Percentiles rank a stretch among this genome's conserved stretches.
Conservation (phyloP, 1,140 invertebrate species). For the Bemisia tabaci region DNA sequence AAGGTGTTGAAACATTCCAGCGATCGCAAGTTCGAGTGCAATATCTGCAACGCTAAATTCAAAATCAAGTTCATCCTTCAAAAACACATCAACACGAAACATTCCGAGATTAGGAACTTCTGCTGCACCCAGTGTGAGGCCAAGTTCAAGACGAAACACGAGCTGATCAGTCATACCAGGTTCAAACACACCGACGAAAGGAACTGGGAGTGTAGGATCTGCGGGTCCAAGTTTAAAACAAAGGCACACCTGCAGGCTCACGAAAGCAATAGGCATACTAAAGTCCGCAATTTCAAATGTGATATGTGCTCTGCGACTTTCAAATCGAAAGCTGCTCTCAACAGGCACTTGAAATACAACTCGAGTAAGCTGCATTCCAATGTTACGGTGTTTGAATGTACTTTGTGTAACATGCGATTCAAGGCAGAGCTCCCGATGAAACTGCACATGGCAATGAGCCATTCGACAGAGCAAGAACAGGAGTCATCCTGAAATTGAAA, state of each 20-base stretch:
- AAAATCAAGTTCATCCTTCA: background rate
- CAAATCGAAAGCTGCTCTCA: background rate
- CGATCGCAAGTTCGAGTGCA: background rate
- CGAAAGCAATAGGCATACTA: background rate
- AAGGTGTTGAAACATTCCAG: background rate
- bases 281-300: background rate
- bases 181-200: background rate
- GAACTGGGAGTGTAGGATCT: background rate
- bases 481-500: too few relatives aligned
- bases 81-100: background rate
- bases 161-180: background rate
- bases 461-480: background rate
- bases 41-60: background rate
- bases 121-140: background rate
- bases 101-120: background rate
- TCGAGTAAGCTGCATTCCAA: background rate
- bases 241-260: background rate
- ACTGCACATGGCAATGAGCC: background rate
- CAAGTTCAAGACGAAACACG: background rate
- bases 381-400: background rate
- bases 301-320: background rate
- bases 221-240: background rate
- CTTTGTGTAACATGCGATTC: background rate
- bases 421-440: background rate
- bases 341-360: background rate